Percentiles rank a stretch among this genome's conserved stretches.
These are phyloP conservation scores for Augochlora pura DNA, from an alignment of 1,140 invertebrate genomes.

Conservation along the genomic window DNA sequence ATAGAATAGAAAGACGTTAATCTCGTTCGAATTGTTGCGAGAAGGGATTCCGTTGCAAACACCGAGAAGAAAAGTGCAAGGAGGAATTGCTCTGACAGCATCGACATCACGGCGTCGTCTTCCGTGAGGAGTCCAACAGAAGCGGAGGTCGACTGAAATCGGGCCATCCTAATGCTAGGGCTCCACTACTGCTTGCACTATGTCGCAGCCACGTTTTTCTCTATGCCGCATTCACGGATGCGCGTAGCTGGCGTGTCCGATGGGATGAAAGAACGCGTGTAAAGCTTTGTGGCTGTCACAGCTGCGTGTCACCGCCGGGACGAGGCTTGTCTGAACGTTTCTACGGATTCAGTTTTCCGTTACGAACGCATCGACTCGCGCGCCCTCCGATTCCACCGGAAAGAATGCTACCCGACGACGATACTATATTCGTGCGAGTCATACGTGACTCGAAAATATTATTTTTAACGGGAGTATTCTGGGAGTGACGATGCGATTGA, in stretches of 20 bases:
- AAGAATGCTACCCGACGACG: background rate
- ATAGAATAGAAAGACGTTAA: too few species aligned
- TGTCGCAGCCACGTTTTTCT: background rate
- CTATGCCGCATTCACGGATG: slow-evolving; percentile 8
- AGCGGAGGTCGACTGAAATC: background rate
- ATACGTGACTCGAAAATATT: background rate
- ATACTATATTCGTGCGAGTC: background rate
- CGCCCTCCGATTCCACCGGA: background rate
- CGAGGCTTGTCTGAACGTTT: slow-evolving; percentile 32
- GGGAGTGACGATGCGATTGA: background rate
- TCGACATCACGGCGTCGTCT: too few species aligned
- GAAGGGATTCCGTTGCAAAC: too few species aligned
- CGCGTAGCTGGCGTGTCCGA: slow-evolving; percentile 19
- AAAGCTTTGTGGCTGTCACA: slow-evolving; percentile 42
- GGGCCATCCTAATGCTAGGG: slow-evolving; percentile 17
- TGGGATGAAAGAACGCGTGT: slow-evolving; percentile 27
- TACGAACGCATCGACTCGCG: slow-evolving; percentile 22
- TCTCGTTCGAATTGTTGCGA: too few species aligned
- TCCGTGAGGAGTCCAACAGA: background rate
- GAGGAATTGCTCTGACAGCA: background rate
- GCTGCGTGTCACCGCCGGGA: slow-evolving; percentile 39
- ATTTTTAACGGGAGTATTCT: background rate
- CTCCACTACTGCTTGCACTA: slow-evolving; percentile 23
- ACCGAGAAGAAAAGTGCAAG: background rate
- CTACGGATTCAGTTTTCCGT: slow-evolving; percentile 33